Percentiles rank a stretch among this genome's conserved stretches.
Evolutionary conservation across 2,888 invertebrate species (phyloP).

Genomic region (Clanis bilineata): DNA sequence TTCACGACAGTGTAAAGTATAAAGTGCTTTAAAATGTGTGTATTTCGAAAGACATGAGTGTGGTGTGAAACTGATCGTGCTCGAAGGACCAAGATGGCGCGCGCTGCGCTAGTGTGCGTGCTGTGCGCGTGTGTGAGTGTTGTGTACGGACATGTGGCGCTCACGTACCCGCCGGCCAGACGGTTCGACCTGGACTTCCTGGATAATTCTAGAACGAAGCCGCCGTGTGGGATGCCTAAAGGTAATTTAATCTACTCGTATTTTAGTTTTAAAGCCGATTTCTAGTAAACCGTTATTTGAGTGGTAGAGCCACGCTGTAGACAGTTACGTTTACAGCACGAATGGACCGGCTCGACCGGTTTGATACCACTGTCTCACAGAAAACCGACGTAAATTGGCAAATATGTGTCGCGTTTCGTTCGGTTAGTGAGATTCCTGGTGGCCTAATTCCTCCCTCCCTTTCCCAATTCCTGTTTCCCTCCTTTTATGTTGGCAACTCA

Average conservation of each 20-base stretch:
- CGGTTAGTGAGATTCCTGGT: no score
- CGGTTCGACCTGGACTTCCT: slow-evolving; percentile 95
- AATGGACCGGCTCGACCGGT: no score
- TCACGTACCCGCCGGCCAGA: slow-evolving; percentile 95
- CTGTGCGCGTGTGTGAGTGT: slow-evolving; percentile 43
- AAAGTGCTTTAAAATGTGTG: slow-evolving; percentile 16
- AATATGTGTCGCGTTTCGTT: no score
- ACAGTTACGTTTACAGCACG: no score
- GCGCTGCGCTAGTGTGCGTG: slow-evolving; percentile 50
- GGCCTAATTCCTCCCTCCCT: no score
- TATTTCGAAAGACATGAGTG: slow-evolving; percentile 23
- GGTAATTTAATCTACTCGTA: slow-evolving; percentile 87
- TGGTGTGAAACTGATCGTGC: slow-evolving; percentile 24
- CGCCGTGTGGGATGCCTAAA: slow-evolving; percentile 97
- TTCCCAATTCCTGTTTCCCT: no score
- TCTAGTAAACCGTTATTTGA: no score
- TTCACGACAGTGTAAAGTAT: slow-evolving; percentile 6
- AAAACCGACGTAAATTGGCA: no score
- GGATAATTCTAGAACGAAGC: slow-evolving; percentile 93
- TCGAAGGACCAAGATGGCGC: slow-evolving; percentile 45
- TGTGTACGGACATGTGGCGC: slow-evolving; percentile 87
- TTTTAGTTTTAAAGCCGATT: no score
- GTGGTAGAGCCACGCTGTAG: no score
- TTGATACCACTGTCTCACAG: no score
- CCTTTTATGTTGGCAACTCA: no score